Conservation (phyloP, 1,140 invertebrate species). For the Papilio helenus region DNA sequence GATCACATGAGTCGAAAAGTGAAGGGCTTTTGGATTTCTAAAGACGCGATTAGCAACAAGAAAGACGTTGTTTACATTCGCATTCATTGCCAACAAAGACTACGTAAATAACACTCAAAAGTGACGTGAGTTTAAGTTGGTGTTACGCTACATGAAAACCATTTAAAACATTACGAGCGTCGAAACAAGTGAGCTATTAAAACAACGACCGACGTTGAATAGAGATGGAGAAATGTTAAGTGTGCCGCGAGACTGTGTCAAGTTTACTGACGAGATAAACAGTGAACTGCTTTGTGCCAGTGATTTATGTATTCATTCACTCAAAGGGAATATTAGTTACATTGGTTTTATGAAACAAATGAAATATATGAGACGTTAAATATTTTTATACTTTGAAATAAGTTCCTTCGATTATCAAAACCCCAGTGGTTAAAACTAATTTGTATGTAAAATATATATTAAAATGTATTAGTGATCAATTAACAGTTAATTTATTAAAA, state of each 20-base stretch:
- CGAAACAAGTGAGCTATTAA: slow-evolving; percentile 6
- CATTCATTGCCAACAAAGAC: not conserved
- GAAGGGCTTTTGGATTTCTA: slow-evolving; percentile 6
- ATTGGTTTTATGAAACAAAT: not conserved
- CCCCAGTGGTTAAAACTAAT: not conserved
- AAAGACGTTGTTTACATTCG: slow-evolving; percentile 3
- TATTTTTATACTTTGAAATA: too few species aligned
- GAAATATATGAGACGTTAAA: too few species aligned
- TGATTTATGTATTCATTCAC: slow-evolving; percentile 4
- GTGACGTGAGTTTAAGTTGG: not conserved
- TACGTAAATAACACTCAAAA: slow-evolving; percentile 7
- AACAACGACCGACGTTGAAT: not conserved
- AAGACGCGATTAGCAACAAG: not conserved
- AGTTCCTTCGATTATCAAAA: not conserved
- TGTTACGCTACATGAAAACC: not conserved
- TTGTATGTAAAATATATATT: not conserved
- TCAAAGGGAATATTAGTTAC: not conserved
- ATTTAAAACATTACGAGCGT: not conserved
- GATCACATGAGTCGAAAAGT: not conserved
- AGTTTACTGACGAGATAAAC: slow-evolving; percentile 61
- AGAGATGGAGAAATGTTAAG: slow-evolving; percentile 43
- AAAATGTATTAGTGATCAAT: not conserved
- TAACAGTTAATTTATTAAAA: slow-evolving; percentile 5
- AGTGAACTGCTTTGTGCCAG: slow-evolving; percentile 38
- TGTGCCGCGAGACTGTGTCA: slow-evolving; percentile 64